Percentiles rank a stretch among this genome's conserved stretches.
Conservation (phyloP, 30 jellyfish, hydroid and myxozoan genomes). For the Pseudorhiza aurosa region DNA sequence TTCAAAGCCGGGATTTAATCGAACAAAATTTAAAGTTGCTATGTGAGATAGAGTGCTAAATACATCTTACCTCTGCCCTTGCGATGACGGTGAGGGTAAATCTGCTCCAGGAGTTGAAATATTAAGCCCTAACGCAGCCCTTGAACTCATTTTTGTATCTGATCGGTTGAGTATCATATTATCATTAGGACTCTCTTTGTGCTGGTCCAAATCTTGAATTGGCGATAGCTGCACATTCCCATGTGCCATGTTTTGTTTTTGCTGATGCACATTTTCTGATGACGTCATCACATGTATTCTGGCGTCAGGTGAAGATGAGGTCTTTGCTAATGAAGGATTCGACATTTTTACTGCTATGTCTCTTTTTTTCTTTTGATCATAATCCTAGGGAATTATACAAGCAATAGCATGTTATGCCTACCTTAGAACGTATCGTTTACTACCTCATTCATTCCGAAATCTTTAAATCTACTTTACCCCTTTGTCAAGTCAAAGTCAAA, state of each 20-base stretch:
- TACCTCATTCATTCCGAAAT: too few species aligned
- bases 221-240: constrained; percentile 61
- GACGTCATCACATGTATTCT: constrained; percentile 23
- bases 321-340: constrained; percentile 28
- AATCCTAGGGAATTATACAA: constrained; percentile 2
- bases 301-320: constrained; percentile 70
- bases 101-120: constrained; percentile 82
- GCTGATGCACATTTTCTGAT: constrained; percentile 32
- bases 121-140: constrained; percentile 75
- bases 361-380: constrained; percentile 34
- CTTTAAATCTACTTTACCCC: too few species aligned
- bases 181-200: constrained; percentile 35
- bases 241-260: constrained; percentile 33
- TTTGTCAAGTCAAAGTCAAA: too few species aligned
- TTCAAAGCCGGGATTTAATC: too few species aligned
- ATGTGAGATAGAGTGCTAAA: background rate
- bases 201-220: constrained; percentile 54
- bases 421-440: too few species aligned
- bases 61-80: constrained; percentile 64
- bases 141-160: constrained; percentile 63
- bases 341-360: constrained; percentile 38
- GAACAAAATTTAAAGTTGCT: background rate
- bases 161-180: constrained; percentile 53
- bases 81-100: constrained; percentile 72
- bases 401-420: background rate